These are phyloP conservation scores for Lepeophtheirus nordmannii DNA, from an alignment of 2,888 invertebrate species.

Conservation along the genomic window DNA sequence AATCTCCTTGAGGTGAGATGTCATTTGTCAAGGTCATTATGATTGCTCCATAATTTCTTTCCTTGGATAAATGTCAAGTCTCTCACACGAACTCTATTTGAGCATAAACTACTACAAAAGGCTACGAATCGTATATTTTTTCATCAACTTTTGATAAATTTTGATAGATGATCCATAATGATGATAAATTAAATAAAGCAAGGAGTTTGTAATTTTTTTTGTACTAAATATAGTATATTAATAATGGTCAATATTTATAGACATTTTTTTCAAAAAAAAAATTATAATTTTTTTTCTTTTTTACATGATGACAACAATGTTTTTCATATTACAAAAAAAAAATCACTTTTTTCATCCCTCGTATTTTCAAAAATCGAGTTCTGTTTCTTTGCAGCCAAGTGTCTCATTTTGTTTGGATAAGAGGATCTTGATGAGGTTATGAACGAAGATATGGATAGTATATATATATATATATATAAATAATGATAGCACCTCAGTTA, in stretches of 20 bases:
- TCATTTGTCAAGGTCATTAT: too few relatives aligned
- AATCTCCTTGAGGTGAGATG: too few relatives aligned
- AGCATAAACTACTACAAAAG: too few relatives aligned
- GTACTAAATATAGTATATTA: slow-evolving; percentile 6
- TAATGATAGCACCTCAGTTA: too few relatives aligned
- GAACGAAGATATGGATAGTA: background rate
- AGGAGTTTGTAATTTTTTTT: background rate
- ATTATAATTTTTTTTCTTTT: background rate
- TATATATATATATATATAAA: too few relatives aligned
- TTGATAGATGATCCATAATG: too few relatives aligned
- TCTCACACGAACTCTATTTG: too few relatives aligned
- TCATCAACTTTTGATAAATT: too few relatives aligned
- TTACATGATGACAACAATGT: background rate
- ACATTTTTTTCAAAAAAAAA: background rate
- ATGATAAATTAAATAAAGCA: too few relatives aligned
- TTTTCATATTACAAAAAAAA: background rate
- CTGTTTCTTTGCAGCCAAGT: background rate
- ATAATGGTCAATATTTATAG: slow-evolving; percentile 5
- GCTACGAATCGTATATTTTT: too few relatives aligned
- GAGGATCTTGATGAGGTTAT: background rate
- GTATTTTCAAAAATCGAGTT: background rate
- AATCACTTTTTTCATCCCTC: background rate
- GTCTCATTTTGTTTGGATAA: background rate
- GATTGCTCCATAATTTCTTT: too few relatives aligned
- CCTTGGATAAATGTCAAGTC: too few relatives aligned